phyloP scores from a whole-genome alignment of 2,797 vertebrate genomes.

The Cetoscarus ocellatus region DNA sequence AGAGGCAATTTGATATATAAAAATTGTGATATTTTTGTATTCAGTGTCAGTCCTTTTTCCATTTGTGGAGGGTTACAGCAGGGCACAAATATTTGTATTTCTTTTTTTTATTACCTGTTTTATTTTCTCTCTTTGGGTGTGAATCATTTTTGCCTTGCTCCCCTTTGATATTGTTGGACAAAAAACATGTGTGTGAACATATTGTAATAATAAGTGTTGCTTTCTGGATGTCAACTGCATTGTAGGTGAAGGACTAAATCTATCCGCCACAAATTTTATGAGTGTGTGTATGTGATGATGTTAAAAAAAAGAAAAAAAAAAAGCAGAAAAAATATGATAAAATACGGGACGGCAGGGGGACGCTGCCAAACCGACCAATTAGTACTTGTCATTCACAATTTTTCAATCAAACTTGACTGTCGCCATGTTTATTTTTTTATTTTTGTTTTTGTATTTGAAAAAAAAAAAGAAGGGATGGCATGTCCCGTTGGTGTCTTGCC shows the following conservation, averaged over 20 bases:
- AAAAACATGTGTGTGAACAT: slow-evolving; percentile 82
- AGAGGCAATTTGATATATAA: slow-evolving; percentile 90
- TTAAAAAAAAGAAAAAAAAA: slow-evolving; percentile 35
- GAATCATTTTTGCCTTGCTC: slow-evolving; percentile 86
- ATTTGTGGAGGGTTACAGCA: slow-evolving; percentile 87
- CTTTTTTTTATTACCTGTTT: slow-evolving; percentile 54
- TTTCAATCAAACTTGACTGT: slow-evolving; percentile 86
- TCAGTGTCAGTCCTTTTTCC: slow-evolving; percentile 90
- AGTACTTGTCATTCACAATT: slow-evolving; percentile 79
- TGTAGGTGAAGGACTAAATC: slow-evolving; percentile 89
- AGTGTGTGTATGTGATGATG: slow-evolving; percentile 63
- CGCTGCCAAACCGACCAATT: slow-evolving; percentile 76
- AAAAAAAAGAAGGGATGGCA: slow-evolving; percentile 79
- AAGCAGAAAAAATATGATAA: slow-evolving; percentile 47
- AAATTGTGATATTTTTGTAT: slow-evolving; percentile 98
- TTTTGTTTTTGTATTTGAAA: slow-evolving; percentile 86
- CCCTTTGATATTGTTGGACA: slow-evolving; percentile 88
- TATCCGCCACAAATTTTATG: slow-evolving; percentile 81
- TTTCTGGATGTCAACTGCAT: slow-evolving; percentile 87
- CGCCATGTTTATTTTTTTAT: slow-evolving; percentile 50
- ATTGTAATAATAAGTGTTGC: slow-evolving; percentile 87
- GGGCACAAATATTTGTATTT: slow-evolving; percentile 87
- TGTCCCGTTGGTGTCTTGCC: slow-evolving; percentile 77
- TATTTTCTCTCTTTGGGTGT: slow-evolving; percentile 75
- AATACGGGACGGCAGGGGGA: slow-evolving; percentile 51